These are phyloP conservation scores for Acronicta leporina DNA, from an alignment of 2,888 invertebrate species.

Conservation along the genomic window DNA sequence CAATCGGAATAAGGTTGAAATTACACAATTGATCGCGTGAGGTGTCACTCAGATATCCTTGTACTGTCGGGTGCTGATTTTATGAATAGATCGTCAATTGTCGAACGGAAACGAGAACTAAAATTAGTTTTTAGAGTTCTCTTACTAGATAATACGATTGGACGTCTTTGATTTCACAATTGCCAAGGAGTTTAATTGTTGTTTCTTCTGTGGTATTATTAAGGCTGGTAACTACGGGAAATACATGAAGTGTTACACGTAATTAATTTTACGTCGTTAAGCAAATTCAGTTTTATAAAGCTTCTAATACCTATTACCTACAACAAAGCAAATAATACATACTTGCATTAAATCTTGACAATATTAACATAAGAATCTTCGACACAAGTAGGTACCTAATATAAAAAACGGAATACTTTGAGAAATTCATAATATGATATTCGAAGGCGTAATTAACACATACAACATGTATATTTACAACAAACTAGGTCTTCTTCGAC, in stretches of 20 bases:
- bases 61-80: slow-evolving; percentile 64
- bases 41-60: slow-evolving; percentile 11
- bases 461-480: background rate
- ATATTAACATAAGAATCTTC: background rate
- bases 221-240: slow-evolving; percentile 10
- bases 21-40: slow-evolving; percentile 6
- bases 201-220: slow-evolving; percentile 29
- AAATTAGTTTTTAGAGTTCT: slow-evolving; percentile 61
- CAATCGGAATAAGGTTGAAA: slow-evolving; percentile 22
- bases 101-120: slow-evolving; percentile 69
- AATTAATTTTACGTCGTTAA: slow-evolving; percentile 17
- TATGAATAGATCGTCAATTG: slow-evolving; percentile 75
- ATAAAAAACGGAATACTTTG: no score
- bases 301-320: background rate
- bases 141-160: slow-evolving; percentile 41
- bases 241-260: slow-evolving; percentile 15
- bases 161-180: slow-evolving; percentile 27
- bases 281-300: background rate
- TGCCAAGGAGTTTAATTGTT: slow-evolving; percentile 22
- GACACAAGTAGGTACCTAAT: no score
- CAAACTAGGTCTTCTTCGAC: slow-evolving; percentile 1
- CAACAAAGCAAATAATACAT: background rate
- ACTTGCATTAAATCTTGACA: background rate
- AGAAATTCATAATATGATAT: background rate
- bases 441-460: background rate